Evolutionary conservation across 1,140 invertebrate genomes (phyloP).

Genomic region (Ridgeia piscesae): DNA sequence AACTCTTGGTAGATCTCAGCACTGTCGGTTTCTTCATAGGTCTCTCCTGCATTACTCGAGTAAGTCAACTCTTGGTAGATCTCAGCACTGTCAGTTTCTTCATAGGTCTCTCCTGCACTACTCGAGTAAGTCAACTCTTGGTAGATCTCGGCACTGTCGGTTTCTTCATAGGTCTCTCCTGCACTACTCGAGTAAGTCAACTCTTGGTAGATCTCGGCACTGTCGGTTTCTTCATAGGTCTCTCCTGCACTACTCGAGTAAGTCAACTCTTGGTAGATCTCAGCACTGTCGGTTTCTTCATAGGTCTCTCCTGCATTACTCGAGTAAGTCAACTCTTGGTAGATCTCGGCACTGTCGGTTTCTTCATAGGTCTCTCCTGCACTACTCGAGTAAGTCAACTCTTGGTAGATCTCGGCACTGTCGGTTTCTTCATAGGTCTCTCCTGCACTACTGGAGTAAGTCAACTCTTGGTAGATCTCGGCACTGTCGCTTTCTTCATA

Average conservation of each 20-base stretch:
- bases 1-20: conserved; percentile 20
- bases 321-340: conserved; percentile 23
- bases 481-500: conserved; percentile 28
- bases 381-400: too few relatives aligned
- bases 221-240: conserved; percentile 29
- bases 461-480: conserved; percentile 25
- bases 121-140: conserved; percentile 31
- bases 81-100: conserved; percentile 32
- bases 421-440: conserved; percentile 31
- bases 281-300: conserved; percentile 29
- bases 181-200: conserved; percentile 31
- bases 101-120: conserved; percentile 30
- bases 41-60: conserved; percentile 30
- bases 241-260: conserved; percentile 33
- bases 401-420: conserved; percentile 27
- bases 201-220: conserved; percentile 29
- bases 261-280: neutral
- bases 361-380: too few relatives aligned
- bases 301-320: conserved; percentile 32
- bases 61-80: conserved; percentile 7
- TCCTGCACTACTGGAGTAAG: conserved; percentile 32
- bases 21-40: conserved; percentile 30
- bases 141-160: conserved; percentile 26
- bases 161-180: conserved; percentile 31
- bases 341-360: too few relatives aligned